phyloP scores from a whole-genome alignment of 2,113 vertebrate genomes.

The Leucoraja erinaceus region DNA sequence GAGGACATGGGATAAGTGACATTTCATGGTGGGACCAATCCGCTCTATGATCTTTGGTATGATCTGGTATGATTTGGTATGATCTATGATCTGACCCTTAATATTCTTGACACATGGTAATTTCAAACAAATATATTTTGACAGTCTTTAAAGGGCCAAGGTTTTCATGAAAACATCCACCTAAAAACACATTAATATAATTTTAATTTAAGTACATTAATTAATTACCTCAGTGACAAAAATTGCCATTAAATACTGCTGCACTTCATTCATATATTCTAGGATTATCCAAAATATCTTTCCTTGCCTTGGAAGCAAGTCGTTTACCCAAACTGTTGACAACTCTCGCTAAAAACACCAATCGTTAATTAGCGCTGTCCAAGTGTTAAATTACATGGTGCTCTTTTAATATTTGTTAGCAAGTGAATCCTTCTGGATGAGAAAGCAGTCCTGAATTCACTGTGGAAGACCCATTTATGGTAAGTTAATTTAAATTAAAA shows the following conservation, averaged over 20 bases:
- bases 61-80: no score
- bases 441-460: slow-evolving; percentile 64
- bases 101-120: neutral
- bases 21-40: no score
- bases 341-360: neutral
- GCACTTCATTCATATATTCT: neutral
- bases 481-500: slow-evolving; percentile 65
- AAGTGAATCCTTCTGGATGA: slow-evolving; percentile 62
- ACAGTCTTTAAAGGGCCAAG: neutral
- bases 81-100: no score
- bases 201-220: slow-evolving; percentile 7
- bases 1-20: no score
- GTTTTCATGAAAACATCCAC: neutral
- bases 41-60: no score
- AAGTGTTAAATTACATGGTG: neutral
- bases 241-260: neutral
- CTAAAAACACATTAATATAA: neutral
- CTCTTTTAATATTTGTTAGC: slow-evolving; percentile 49
- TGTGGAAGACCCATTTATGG: slow-evolving; percentile 67
- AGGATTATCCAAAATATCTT: neutral
- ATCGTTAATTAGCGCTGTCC: neutral
- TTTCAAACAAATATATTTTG: neutral
- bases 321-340: neutral
- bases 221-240: neutral
- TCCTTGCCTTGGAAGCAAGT: neutral